Base-by-base conservation (phyloP, 2,888 invertebrate species). In the Chydorus sphaericus region DNA sequence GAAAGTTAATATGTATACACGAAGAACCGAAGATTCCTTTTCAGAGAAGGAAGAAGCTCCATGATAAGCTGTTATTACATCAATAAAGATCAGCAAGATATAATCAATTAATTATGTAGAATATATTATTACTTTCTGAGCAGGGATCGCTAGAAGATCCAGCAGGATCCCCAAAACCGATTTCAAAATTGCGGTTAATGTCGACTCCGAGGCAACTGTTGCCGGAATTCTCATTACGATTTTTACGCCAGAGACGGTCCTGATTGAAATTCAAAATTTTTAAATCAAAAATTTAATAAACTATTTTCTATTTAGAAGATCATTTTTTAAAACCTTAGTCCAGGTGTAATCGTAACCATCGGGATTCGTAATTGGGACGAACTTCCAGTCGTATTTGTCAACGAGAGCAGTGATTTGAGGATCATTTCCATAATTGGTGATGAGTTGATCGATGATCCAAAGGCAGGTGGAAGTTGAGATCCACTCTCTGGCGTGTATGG, bases 161-260 rank as follows among this genome's bases (percentile, higher is more conserved):
- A 10, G 14, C 16, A 16, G 60, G 56, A n/a, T 63, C 61, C 10
- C 62, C 63, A 56, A 65, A 65, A 58, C 62, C 60, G 20, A 60
- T 58, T 29, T 62, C 63, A 33, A 61, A 65, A 57, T 65, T 65
- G 20, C 65, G 59, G 60, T 65, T 65, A n/a, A 60, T 50, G 57
- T 65, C 65, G 18, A 61, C 62, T 28, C 65, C 65, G 29, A 56
- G 57, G 50, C 65, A 65, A 3, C 37, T 31, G n/a, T 29, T n/a
- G 11, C 20, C 18, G 6, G 33, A 53, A 14, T 2, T 37, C 1
- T 18, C 20, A 7, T 26, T 29, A 23, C 70, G 60, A 4, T 69
- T 70, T 56, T 71, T 71, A 33, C 71, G 60, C 71, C 71, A 71
- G 61, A 69, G 59, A 48, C 70, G 64, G 52, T 68, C 63, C 57